Evolutionary conservation across 2,113 vertebrate genomes (phyloP), one percentile per base, ranked within the genome.

Genomic region (Haemorhous mexicanus): DNA sequence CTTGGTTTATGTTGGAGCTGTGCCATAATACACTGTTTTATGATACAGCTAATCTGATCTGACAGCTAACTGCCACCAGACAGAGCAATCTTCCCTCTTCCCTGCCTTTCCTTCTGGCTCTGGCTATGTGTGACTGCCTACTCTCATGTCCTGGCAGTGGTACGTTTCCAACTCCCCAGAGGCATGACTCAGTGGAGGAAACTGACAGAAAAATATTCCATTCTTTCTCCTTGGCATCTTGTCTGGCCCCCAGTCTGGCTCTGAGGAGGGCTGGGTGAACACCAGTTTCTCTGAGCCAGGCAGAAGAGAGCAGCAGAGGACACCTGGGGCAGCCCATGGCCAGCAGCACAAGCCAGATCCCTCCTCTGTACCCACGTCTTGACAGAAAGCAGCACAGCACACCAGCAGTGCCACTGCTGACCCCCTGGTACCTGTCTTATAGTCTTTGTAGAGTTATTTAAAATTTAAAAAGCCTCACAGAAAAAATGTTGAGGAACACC

Each of bases 51-150:
- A 93, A 93, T 95, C 89, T 93, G 80, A 90, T 81, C 55, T 90
- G 94, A 95, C 95, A 95, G 90, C 61, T 93, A 81, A 74, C 90
- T 93, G 82, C 80, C 95, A 93, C 83, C 72, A 97, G 86, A 70
- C 80, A 85, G 78, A 93, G 55, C 1, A 18, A 88, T 83, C 55
- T 92, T 90, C 55, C 67, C 41, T 89, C 61, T 84, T 74, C 63
- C 50, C 59, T 93, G 62, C 37, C 41, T 96, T 87, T 82, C 18
- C 53, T 90, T 20, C 67, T 1, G 0, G 47, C 28, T 47, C 35
- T 55, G 33, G 52, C 58, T 52, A 16, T 37, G 18, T 58, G 28
- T 2, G 5, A 11, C 62, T 64, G 28, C 13, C 41, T 90, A 7
- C 26, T n/a, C 24, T 44, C 2, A 0, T 87, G 75, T 55, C 50